Evolutionary conservation across 2,113 vertebrate species (phyloP), one percentile per base, ranked within the genome.

Genomic region (Chionomys nivalis): DNA sequence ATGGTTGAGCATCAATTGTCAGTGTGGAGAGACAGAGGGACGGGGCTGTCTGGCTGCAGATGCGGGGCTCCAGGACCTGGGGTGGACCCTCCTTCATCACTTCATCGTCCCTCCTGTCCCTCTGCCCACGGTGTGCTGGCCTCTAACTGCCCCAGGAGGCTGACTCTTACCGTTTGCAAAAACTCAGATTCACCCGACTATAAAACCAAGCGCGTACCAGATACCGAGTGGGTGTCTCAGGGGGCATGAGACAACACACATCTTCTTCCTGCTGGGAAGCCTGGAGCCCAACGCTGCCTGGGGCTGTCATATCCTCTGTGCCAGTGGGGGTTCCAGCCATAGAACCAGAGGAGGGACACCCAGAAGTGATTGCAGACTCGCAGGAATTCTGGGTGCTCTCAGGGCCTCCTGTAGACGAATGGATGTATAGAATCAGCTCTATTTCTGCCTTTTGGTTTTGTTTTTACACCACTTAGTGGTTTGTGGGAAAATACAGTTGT

Each of bases 141-240:
- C 93, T 88, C 61, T 95, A 77, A 90, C 96, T 81, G 65, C 65
- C 94, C 92, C 61, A 58, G 47, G 81, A 55, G 87, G 90, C 86
- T 55, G 61, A 14, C 4, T 44, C 70, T 77, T 61, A 44, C 75
- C 66, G 13, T 44, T 65, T 77, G 83, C 47, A 89, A 87, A 87
- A 6, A 87, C 73, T 33, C 3, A 23, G 19, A 14, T 81, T 91
- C 87, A 81, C 79, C 81, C 24, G 94, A 65, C n/a, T 31, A 44
- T 23, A 0, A 0, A 0, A 23, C 89, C 47, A 23, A 39, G 24
- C 28, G 7, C 12, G 3, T 58, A 65, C 26, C 77, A 47, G 13
- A 39, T 33, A 16, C 47, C 12, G 33, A 65, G 92, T 81, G 77
- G 63, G 23, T 77, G 92, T 93, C 92, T 89, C 78, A 3, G 89